Percentiles rank a stretch among this genome's conserved stretches.
phyloP scores from a whole-genome alignment of 2,113 vertebrate species.

The Dromaius novaehollandiae region DNA sequence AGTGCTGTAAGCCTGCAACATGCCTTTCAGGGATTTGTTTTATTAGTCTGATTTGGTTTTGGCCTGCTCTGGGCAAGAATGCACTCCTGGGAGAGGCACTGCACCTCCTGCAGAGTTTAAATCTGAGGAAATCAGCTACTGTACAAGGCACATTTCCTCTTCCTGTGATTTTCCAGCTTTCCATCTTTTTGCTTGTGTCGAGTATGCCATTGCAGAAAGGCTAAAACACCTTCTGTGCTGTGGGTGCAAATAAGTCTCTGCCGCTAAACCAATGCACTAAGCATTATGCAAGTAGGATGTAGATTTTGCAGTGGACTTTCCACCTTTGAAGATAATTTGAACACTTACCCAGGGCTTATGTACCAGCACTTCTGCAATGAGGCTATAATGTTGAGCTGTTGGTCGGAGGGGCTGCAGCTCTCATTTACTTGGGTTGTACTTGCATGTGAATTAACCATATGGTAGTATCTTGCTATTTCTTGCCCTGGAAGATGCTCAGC shows the following conservation, averaged over 20 bases:
- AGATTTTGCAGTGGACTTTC: fast-evolving
- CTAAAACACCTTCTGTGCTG: background rate
- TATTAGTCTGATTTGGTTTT: background rate
- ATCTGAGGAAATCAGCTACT: background rate
- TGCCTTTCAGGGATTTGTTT: background rate
- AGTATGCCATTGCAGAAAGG: background rate
- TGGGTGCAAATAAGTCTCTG: background rate
- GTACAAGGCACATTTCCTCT: background rate
- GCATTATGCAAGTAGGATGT: background rate
- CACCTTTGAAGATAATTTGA: background rate
- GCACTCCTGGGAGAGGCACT: background rate
- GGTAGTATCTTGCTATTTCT: fast-evolving
- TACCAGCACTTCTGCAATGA: background rate
- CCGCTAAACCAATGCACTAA: background rate
- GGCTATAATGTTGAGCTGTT: background rate
- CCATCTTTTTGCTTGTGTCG: background rate
- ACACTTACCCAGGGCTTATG: fast-evolving
- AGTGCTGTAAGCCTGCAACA: background rate
- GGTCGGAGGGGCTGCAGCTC: background rate
- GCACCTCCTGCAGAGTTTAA: background rate
- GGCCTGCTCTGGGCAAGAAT: background rate
- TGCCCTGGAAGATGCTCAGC: background rate
- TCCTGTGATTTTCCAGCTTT: background rate
- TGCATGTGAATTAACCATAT: background rate
- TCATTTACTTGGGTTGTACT: background rate